These are phyloP conservation scores for Himalopsyche anomala DNA, from an alignment of 2,888 invertebrate genomes.

Conservation along the genomic window DNA sequence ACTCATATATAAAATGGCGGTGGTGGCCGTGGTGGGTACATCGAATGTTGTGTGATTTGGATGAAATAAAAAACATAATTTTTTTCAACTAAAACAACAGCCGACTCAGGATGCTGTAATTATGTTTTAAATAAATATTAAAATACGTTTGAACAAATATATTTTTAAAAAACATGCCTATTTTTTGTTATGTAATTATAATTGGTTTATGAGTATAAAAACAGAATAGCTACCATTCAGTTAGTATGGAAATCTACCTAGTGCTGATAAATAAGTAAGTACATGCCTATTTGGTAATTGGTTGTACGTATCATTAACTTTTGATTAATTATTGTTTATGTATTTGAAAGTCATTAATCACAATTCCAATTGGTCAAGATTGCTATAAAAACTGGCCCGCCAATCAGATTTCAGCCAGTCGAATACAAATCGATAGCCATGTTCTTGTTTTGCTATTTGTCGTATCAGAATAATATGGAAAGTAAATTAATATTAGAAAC, in stretches of 20 bases:
- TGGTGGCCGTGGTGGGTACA: too few species aligned
- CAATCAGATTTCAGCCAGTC: conserved; percentile 12
- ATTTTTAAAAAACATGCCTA: too few species aligned
- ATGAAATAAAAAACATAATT: too few species aligned
- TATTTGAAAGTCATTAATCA: conserved; percentile 42
- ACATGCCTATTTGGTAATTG: conserved; percentile 22
- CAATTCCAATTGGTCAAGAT: conserved; percentile 25
- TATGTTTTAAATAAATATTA: too few species aligned
- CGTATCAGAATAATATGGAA: conserved; percentile 19
- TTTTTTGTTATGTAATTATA: too few species aligned
- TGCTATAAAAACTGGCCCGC: conserved; percentile 22
- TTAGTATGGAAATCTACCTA: not conserved
- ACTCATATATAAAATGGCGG: too few species aligned
- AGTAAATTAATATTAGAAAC: conserved; percentile 14
- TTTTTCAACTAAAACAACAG: too few species aligned
- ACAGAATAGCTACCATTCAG: not conserved
- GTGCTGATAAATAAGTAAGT: not conserved
- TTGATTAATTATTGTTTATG: conserved; percentile 43
- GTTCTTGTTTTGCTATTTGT: not conserved
- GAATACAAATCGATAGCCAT: not conserved
- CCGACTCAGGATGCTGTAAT: too few species aligned
- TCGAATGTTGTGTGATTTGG: too few species aligned
- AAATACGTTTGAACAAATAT: too few species aligned
- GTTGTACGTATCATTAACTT: conserved; percentile 40
- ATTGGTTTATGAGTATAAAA: too few species aligned